These are phyloP conservation scores for Anastrepha ludens DNA, from an alignment of 1,140 invertebrate genomes.

Conservation along the genomic window DNA sequence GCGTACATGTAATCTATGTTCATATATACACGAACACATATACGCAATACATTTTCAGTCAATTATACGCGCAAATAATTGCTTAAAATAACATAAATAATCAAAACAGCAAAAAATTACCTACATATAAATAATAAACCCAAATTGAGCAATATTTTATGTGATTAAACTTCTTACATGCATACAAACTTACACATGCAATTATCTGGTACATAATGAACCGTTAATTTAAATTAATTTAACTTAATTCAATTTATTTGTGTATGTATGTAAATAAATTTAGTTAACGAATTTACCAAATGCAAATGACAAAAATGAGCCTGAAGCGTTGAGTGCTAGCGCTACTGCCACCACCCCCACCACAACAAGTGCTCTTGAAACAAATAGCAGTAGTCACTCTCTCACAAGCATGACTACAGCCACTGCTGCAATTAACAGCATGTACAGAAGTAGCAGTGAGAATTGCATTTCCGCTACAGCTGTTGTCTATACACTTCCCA, in stretches of 20 bases:
- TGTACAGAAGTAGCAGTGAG: neutral
- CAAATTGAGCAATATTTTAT: too few relatives aligned
- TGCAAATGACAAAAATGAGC: constrained; percentile 3
- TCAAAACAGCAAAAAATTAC: too few relatives aligned
- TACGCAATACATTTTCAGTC: too few relatives aligned
- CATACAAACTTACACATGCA: too few relatives aligned
- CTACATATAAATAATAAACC: too few relatives aligned
- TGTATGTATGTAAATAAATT: neutral
- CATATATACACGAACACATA: too few relatives aligned
- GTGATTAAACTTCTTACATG: too few relatives aligned
- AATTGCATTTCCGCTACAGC: neutral
- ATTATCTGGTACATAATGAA: neutral
- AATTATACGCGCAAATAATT: too few relatives aligned
- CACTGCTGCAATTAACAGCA: neutral
- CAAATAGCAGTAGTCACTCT: neutral
- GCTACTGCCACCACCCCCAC: neutral
- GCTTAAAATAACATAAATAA: too few relatives aligned
- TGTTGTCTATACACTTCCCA: neutral
- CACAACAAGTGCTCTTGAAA: neutral
- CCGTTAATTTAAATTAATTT: neutral
- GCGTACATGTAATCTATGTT: too few relatives aligned
- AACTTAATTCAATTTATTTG: neutral
- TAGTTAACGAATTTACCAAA: constrained; percentile 20
- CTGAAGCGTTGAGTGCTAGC: neutral
- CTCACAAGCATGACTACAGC: neutral